Evolutionary conservation across 2,888 invertebrate species (phyloP).

Genomic region (Parnassius apollo): DNA sequence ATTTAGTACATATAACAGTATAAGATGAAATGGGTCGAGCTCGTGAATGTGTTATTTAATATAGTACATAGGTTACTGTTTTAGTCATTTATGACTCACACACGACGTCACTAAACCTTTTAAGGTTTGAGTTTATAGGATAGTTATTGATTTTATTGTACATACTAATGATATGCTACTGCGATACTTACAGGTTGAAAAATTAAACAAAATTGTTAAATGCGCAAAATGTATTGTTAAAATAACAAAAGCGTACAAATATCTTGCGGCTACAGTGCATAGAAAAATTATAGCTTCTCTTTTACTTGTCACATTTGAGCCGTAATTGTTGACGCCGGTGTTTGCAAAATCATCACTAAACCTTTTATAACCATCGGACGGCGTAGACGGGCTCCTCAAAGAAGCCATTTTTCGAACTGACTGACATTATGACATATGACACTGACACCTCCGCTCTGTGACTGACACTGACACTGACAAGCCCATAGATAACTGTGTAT

Average conservation of each 20-base stretch:
- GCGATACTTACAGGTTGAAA: slow-evolving; percentile 48
- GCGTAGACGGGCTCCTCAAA: slow-evolving; percentile 79
- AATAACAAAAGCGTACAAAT: slow-evolving; percentile 68
- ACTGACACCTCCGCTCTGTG: no score
- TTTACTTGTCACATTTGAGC: slow-evolving; percentile 83
- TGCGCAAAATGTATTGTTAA: slow-evolving; percentile 72
- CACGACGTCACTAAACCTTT: slow-evolving; percentile 54
- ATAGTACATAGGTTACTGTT: slow-evolving; percentile 36
- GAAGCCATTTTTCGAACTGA: slow-evolving; percentile 79
- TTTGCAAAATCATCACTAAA: slow-evolving; percentile 83
- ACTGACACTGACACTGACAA: no score
- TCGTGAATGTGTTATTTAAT: slow-evolving; percentile 44
- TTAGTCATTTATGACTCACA: slow-evolving; percentile 60
- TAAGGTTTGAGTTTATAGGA: slow-evolving; percentile 38
- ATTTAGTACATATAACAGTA: slow-evolving; percentile 30
- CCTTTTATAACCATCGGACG: slow-evolving; percentile 83
- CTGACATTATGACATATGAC: slow-evolving; percentile 27
- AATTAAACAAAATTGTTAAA: slow-evolving; percentile 71
- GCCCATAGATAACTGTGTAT: no score
- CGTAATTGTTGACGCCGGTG: slow-evolving; percentile 81
- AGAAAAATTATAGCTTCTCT: slow-evolving; percentile 63
- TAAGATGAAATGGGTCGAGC: slow-evolving; percentile 38
- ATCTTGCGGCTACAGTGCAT: slow-evolving; percentile 73
- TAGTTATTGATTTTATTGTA: slow-evolving; percentile 46
- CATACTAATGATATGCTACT: slow-evolving; percentile 36